A percentile compares a stretch with the other conserved stretches of the same genome.
Evolutionary conservation across 2,888 invertebrate species (phyloP).

Genomic region (Cosmia trapezina): DNA sequence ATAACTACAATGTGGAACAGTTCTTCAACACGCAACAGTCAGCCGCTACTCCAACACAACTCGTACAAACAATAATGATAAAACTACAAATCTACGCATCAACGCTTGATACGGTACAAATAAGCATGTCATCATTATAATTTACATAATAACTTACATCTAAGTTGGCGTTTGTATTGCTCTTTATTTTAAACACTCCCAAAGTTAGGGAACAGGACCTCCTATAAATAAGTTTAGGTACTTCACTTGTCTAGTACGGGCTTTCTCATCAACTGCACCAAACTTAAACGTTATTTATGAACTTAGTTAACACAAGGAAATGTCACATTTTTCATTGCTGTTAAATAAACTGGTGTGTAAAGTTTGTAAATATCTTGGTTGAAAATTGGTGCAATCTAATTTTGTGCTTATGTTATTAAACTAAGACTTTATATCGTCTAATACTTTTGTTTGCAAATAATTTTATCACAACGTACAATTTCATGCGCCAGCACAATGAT

Average conservation of each 20-base stretch:
- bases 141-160: slow-evolving; percentile 74
- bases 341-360: slow-evolving; percentile 50
- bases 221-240: slow-evolving; percentile 63
- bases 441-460: slow-evolving; percentile 50
- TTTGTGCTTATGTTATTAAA: slow-evolving; percentile 46
- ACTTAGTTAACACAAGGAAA: slow-evolving; percentile 62
- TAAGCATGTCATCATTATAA: slow-evolving; percentile 76
- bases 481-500: slow-evolving; percentile 70
- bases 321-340: slow-evolving; percentile 52
- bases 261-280: slow-evolving; percentile 64
- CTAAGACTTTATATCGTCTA: slow-evolving; percentile 24
- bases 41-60: slow-evolving; percentile 71
- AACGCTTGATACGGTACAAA: slow-evolving; percentile 71
- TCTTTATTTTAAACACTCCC: slow-evolving; percentile 74
- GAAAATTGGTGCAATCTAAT: slow-evolving; percentile 54
- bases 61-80: slow-evolving; percentile 68
- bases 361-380: slow-evolving; percentile 49
- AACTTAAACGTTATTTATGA: slow-evolving; percentile 62
- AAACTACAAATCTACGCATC: slow-evolving; percentile 68
- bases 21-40: slow-evolving; percentile 74
- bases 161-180: slow-evolving; percentile 89
- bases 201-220: slow-evolving; percentile 55
- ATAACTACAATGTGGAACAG: slow-evolving; percentile 70
- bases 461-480: slow-evolving; percentile 60
- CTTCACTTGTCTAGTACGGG: slow-evolving; percentile 59